phyloP scores from a whole-genome alignment of 2,797 vertebrate species.

The Antrozous pallidus region DNA sequence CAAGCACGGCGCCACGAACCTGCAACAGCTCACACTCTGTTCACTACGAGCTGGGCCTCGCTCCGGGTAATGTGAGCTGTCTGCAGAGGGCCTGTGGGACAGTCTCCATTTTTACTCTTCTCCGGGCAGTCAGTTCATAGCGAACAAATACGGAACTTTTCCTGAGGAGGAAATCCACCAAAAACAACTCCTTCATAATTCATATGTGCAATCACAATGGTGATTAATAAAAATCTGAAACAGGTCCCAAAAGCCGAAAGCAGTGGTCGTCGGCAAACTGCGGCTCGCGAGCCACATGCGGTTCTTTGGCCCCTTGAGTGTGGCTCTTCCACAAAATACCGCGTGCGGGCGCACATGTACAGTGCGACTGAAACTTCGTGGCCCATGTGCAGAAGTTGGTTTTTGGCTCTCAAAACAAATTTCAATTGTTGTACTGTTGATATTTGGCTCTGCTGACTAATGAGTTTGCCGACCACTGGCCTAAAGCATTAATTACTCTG shows the following conservation, averaged over 20 bases:
- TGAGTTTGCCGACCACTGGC: no score
- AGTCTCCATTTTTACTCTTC: not conserved
- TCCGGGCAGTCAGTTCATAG: conserved; percentile 46
- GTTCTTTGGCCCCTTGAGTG: no score
- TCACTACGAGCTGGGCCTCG: not conserved
- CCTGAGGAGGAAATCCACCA: conserved; percentile 54
- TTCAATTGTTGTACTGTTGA: no score
- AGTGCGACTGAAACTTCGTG: no score
- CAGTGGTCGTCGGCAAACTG: no score
- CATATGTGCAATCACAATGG: conserved; percentile 59
- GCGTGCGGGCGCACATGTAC: no score
- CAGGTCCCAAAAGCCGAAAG: conserved; percentile 66
- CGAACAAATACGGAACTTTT: conserved; percentile 67
- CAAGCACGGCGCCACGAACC: not conserved
- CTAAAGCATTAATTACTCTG: conserved; percentile 67
- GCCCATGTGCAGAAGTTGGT: no score
- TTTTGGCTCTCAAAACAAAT: no score
- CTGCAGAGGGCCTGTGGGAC: not conserved
- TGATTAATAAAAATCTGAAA: conserved; percentile 71
- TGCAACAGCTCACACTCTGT: not conserved
- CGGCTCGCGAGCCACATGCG: no score
- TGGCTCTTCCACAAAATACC: no score
- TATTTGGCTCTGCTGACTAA: no score
- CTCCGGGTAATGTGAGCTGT: not conserved
- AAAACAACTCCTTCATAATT: conserved; percentile 74